Evolutionary conservation across 2,113 vertebrate species (phyloP).

Genomic region (Callopanchax toddi): DNA sequence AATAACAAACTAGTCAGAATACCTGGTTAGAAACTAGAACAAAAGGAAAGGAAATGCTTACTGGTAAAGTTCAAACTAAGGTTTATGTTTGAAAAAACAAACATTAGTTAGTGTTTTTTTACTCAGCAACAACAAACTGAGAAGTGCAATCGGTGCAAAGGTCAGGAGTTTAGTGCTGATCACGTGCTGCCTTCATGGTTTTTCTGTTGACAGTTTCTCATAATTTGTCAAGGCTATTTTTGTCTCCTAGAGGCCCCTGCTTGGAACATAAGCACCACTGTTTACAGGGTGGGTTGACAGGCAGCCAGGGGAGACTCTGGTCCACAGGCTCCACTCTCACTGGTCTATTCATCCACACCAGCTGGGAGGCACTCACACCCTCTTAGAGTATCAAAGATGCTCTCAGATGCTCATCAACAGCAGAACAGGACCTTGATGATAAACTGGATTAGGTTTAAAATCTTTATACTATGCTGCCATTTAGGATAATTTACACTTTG

Average conservation of each 20-base stretch:
- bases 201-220: conserved; percentile 49
- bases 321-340: conserved; percentile 34
- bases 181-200: conserved; percentile 48
- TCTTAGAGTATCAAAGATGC: conserved; percentile 63
- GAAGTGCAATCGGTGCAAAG: conserved; percentile 40
- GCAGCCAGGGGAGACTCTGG: conserved; percentile 58
- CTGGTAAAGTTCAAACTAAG: too few species aligned
- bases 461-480: not conserved
- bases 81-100: too few species aligned
- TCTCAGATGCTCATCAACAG: conserved; percentile 44
- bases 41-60: too few species aligned
- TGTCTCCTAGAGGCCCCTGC: conserved; percentile 42
- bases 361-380: conserved; percentile 61
- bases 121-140: conserved; percentile 20
- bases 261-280: conserved; percentile 63
- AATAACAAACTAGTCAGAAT: not conserved
- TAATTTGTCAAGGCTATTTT: conserved; percentile 66
- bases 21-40: not conserved
- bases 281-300: conserved; percentile 66
- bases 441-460: conserved; percentile 40
- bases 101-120: not conserved
- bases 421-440: conserved; percentile 12
- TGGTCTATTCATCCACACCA: conserved; percentile 66
- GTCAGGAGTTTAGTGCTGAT: conserved; percentile 30
- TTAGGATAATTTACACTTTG: conserved; percentile 2